Conservation (phyloP, 2,888 invertebrate species). For the Hololepta plana region DNA sequence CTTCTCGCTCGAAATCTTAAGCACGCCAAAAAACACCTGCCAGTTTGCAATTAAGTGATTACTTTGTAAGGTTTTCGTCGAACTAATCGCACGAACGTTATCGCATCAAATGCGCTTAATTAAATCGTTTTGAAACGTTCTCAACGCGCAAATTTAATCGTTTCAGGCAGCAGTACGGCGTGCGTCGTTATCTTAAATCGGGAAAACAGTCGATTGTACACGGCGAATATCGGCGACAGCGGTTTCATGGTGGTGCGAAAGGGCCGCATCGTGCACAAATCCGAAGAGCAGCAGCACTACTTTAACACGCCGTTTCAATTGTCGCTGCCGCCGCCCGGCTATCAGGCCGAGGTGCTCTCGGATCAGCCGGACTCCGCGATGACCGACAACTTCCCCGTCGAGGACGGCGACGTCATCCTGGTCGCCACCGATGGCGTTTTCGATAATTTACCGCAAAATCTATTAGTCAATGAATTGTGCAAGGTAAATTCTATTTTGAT, state of each 20-base stretch:
- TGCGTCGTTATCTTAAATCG: conserved; percentile 89
- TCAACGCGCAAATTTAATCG: no score
- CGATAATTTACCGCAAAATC: conserved; percentile 88
- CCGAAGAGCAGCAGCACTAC: conserved; percentile 95
- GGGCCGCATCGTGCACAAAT: conserved; percentile 80
- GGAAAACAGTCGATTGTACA: conserved; percentile 75
- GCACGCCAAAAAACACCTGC: no score
- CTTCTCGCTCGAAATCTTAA: no score
- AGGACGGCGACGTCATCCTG: conserved; percentile 86
- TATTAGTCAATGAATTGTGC: conserved; percentile 71
- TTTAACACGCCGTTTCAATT: conserved; percentile 98
- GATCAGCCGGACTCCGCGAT: conserved; percentile 90
- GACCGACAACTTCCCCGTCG: conserved; percentile 69
- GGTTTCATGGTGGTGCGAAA: conserved; percentile 86
- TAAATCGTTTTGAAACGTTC: no score
- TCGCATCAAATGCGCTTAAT: no score
- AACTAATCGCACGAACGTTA: no score
- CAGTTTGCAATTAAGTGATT: no score
- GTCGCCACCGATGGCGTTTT: conserved; percentile 97
- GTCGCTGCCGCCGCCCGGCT: conserved; percentile 82
- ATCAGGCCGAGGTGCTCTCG: conserved; percentile 70
- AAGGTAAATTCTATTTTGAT: conserved; percentile 28
- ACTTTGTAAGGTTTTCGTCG: no score
- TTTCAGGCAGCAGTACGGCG: conserved; percentile 88
- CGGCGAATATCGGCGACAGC: conserved; percentile 98